Evolutionary conservation across 1,140 invertebrate genomes (phyloP).

Genomic region (Apis florea): DNA sequence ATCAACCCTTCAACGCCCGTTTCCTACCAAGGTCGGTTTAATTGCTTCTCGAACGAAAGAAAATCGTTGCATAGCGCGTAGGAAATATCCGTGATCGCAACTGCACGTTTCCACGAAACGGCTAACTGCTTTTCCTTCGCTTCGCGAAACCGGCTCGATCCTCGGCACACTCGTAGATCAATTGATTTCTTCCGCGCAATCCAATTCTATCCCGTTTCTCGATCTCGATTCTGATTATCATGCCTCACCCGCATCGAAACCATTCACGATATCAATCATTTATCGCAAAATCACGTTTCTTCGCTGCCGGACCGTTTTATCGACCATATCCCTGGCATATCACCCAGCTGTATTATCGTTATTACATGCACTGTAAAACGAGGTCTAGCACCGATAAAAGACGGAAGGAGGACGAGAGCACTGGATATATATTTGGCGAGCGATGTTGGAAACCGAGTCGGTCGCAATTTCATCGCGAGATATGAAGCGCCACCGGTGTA

Average conservation of each 20-base stretch:
- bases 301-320: conserved; percentile 55
- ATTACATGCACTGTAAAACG: conserved; percentile 35
- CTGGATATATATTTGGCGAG: neutral
- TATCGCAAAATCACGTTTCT: conserved; percentile 62
- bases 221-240: too few relatives aligned
- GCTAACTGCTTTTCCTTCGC: neutral
- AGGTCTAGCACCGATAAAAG: conserved; percentile 50
- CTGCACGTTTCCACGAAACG: neutral
- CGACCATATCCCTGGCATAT: conserved; percentile 49
- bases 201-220: too few relatives aligned
- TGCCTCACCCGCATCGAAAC: too few relatives aligned
- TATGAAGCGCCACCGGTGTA: conserved; percentile 46
- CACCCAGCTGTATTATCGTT: conserved; percentile 54
- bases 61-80: conserved; percentile 25
- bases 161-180: neutral
- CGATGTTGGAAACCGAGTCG: neutral
- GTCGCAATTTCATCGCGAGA: conserved; percentile 40
- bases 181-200: conserved; percentile 12
- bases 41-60: conserved; percentile 60
- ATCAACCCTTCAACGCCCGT: conserved; percentile 73
- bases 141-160: neutral
- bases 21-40: conserved; percentile 67
- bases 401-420: conserved; percentile 6
- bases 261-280: conserved; percentile 49
- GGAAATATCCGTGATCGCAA: neutral